Base-by-base conservation (phyloP, 1,140 invertebrate species). In the Cyclina sinensis region DNA sequence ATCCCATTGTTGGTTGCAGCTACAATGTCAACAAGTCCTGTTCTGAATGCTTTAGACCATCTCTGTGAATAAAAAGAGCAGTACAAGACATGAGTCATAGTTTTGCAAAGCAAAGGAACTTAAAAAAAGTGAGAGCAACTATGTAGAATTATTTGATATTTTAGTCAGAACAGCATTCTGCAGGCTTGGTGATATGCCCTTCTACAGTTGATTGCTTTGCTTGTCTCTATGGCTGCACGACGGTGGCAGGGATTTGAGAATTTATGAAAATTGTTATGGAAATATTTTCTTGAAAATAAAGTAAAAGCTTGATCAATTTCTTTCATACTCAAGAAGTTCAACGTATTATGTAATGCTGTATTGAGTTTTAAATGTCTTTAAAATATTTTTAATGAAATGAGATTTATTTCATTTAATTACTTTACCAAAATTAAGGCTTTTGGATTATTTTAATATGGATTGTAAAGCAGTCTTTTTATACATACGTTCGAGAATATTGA, bases 1-100 rank as follows among this genome's bases (percentile, higher is more conserved):
- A 80, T 80, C 30, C 78, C 78, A 59, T 80, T 80, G 32, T 37
- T 80, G 5, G 51, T 80, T 9, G 14, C 48, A 30, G 78, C 54
- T 27, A 80, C 51, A 37, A 80, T 54, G 5, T 62, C 27, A 9
- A 32, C 54, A 39, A 35, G 32, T 7, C 54, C 78, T 35, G 24
- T 80, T 30, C 78, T 59, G 35, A 27, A 80, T 7, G 78, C 78
- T 54, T 80, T 80, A 16, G 78, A 80, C 78, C 78, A 80, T 80
- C 78, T 80, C 78, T 80, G 51, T 32, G 5, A 65, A 65, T 14
- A 46, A 21, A 76, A 76, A 37, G 1, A 35, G 39, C 27, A 43
- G 27, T 11, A 76, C 5, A 14, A 9, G 37, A 16, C 24, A 43
- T 37, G 37, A 37, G 18, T 39, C 1, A 37, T 21, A 76, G 21